Evolutionary conservation across 2,888 invertebrate species (phyloP).

Genomic region (Pseudanteris insignis): DNA sequence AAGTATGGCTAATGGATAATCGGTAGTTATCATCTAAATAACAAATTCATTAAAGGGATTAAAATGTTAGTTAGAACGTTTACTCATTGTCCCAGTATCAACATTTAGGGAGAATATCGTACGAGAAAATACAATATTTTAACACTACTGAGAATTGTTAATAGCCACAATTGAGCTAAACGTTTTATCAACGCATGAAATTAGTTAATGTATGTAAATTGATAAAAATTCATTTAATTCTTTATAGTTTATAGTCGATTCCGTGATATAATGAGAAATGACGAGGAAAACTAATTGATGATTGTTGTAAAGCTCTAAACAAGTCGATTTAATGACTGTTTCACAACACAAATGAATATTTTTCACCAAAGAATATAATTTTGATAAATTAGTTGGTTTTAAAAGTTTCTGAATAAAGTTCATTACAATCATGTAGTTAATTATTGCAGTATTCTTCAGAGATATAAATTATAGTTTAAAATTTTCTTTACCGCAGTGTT

Average conservation of each 20-base stretch:
- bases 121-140: conserved; percentile 20
- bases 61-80: conserved; percentile 24
- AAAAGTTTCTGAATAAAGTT: conserved; percentile 4
- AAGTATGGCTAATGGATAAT: conserved; percentile 6
- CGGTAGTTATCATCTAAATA: conserved; percentile 5
- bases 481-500: conserved; percentile 9
- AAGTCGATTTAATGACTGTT: neutral
- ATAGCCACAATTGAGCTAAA: conserved; percentile 16
- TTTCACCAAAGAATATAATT: conserved; percentile 15
- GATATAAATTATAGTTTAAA: too few species aligned
- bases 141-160: conserved; percentile 22
- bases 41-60: conserved; percentile 6
- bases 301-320: neutral
- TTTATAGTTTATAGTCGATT: conserved; percentile 17
- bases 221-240: conserved; percentile 15
- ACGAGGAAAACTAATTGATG: conserved; percentile 1
- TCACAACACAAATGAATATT: conserved; percentile 14
- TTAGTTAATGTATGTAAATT: conserved; percentile 17
- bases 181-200: conserved; percentile 18
- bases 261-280: neutral
- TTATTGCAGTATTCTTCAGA: too few species aligned
- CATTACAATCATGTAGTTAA: too few species aligned
- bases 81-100: conserved; percentile 22
- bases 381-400: conserved; percentile 21
- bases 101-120: conserved; percentile 22